Base-by-base conservation (phyloP, 2,888 invertebrate genomes). In the Tryphoninae sp. region DNA sequence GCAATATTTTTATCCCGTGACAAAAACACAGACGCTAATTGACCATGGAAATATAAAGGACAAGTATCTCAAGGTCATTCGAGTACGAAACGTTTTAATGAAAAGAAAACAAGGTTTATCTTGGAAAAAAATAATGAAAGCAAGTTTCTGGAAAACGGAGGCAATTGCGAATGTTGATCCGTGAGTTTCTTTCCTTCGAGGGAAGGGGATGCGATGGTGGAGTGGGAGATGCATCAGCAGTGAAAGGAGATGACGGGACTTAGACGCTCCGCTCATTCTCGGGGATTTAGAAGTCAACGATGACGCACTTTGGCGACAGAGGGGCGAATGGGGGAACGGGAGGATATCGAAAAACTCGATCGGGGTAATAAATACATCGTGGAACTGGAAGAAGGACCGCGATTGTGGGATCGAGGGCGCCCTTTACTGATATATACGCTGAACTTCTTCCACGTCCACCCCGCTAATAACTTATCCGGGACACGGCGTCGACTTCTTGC, bases 391-490 rank as follows among this genome's bases (percentile, higher is more conserved):
- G 67, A 72, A 69, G 74, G 61, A 51, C 55, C 42, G 58, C 74
- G 74, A 67, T 3, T 59, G 16, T 65, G 72, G 58, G 74, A 83
- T 78, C 62, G 79, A 71, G 80, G 72, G 59, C 73, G 80, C 84
- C 83, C 87, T 87, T 59, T 86, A 89, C 90, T 89, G 90, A 89
- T 89, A 89, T 82, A 82, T 89, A 89, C 90, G 87, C 86, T 84
- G 68, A 73, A 67, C 51, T 77, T 77, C 82, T 82, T 79, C 33
- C 79, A 53, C 85, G 81, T 78, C 72, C 84, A 77, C 85, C 83
- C 86, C 87, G 89, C 90, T 90, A 90, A 90, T 90, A 90, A 90
- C 89, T 90, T 90, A 90, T 90, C 90, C 89, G 73, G 86, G 85
- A 87, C 86, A 83, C 86, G 85, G 84, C 85, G 86, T 81, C 87